These are phyloP conservation scores for Lissocephala sabroskyi DNA, from an alignment of 2,888 invertebrate species.

Conservation along the genomic window DNA sequence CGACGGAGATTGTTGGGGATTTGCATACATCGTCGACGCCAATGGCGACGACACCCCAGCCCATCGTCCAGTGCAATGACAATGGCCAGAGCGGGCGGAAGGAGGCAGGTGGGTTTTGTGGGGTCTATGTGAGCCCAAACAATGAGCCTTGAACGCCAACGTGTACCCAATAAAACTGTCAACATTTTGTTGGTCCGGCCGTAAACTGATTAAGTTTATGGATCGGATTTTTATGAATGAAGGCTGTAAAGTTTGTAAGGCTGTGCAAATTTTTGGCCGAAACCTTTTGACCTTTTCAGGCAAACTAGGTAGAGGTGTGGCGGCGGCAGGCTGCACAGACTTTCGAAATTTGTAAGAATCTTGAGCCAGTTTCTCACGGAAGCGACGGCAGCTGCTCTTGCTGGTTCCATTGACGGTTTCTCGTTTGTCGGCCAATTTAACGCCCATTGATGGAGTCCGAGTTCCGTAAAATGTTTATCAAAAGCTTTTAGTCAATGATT, in stretches of 20 bases:
- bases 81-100: too few species aligned
- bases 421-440: slow-evolving; percentile 27
- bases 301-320: slow-evolving; percentile 4
- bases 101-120: too few species aligned
- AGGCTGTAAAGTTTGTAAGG: background rate
- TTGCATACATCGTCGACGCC: slow-evolving; percentile 36
- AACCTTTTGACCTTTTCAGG: slow-evolving; percentile 43
- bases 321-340: too few species aligned
- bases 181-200: slow-evolving; percentile 41
- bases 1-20: too few species aligned
- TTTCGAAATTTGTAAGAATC: slow-evolving; percentile 2
- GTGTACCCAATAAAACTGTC: slow-evolving; percentile 42
- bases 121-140: too few species aligned
- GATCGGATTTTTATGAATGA: slow-evolving; percentile 16
- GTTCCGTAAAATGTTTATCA: slow-evolving; percentile 30
- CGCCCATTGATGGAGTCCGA: slow-evolving; percentile 10
- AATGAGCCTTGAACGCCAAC: slow-evolving; percentile 2
- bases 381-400: too few species aligned
- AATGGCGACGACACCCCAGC: background rate
- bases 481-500: slow-evolving; percentile 67
- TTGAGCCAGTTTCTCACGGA: too few species aligned
- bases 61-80: background rate
- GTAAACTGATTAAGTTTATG: slow-evolving; percentile 50
- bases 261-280: slow-evolving; percentile 33
- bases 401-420: background rate